Evolutionary conservation across 2,113 vertebrate species (phyloP).

Genomic region (Hiodon tergisus): DNA sequence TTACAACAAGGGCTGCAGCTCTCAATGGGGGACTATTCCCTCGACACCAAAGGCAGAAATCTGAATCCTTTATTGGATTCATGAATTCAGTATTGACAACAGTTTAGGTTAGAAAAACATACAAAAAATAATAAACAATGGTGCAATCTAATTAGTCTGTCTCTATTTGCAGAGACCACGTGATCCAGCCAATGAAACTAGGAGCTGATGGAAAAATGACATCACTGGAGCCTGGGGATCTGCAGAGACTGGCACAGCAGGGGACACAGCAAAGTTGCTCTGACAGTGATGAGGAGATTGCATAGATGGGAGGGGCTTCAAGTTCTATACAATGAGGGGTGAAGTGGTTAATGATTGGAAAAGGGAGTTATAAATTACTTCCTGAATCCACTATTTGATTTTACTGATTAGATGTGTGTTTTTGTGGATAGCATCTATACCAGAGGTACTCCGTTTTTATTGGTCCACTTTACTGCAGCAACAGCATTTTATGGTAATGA

Average conservation of each 20-base stretch:
- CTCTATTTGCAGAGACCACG: constrained; percentile 58
- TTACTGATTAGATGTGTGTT: not conserved
- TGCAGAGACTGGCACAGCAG: constrained; percentile 58
- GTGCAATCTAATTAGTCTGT: not conserved
- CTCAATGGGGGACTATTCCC: too few species aligned
- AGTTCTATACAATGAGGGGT: not conserved
- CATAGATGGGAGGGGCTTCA: not conserved
- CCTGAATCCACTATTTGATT: not conserved
- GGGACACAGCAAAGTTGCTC: constrained; percentile 27
- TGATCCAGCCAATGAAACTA: constrained; percentile 88
- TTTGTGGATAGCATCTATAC: not conserved
- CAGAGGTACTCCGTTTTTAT: too few species aligned
- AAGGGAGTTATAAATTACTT: not conserved
- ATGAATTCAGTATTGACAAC: not conserved
- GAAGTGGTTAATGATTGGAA: not conserved
- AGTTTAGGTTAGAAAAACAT: not conserved
- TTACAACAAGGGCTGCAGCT: too few species aligned
- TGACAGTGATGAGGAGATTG: constrained; percentile 10
- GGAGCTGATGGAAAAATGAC: constrained; percentile 74
- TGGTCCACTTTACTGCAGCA: too few species aligned
- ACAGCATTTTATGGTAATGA: too few species aligned
- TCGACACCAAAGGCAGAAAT: too few species aligned
- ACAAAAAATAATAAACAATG: not conserved
- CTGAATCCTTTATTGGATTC: too few species aligned
- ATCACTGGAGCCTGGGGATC: constrained; percentile 65